Conservation (phyloP, 2,888 invertebrate genomes). For the Tetanocera ferruginea region DNA sequence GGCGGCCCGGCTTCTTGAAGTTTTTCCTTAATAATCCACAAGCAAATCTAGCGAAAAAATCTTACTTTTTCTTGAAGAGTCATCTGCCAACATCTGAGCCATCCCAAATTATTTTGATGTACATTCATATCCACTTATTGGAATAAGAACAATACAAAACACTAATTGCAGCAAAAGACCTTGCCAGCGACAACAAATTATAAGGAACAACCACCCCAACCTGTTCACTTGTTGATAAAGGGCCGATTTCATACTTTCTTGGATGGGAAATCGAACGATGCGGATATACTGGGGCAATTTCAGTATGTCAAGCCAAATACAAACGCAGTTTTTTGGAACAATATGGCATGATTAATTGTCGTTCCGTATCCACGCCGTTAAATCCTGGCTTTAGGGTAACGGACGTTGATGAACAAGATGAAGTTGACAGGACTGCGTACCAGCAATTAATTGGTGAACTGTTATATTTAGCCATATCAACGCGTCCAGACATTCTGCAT, state of each 20-base stretch:
- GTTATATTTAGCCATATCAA: conserved; percentile 39
- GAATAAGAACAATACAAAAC: too few species aligned
- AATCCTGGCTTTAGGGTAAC: conserved; percentile 38
- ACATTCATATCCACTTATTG: too few species aligned
- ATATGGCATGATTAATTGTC: conserved; percentile 41
- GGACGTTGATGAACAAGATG: conserved; percentile 21
- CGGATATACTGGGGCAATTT: conserved; percentile 37
- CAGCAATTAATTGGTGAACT: conserved; percentile 40
- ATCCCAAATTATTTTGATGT: too few species aligned
- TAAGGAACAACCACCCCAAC: too few species aligned
- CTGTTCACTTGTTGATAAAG: conserved; percentile 35
- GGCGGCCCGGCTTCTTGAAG: too few species aligned
- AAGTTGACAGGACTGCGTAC: conserved; percentile 25
- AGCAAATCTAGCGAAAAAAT: too few species aligned
- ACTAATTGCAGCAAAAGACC: too few species aligned
- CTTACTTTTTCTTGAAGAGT: too few species aligned
- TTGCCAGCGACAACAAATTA: too few species aligned
- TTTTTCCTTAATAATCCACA: too few species aligned
- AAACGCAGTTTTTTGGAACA: conserved; percentile 42
- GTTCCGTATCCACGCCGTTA: conserved; percentile 41
- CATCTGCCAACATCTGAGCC: too few species aligned
- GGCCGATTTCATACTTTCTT: conserved; percentile 30
- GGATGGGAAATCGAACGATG: conserved; percentile 39
- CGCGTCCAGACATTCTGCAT: conserved; percentile 44
- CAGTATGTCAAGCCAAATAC: conserved; percentile 41